Evolutionary conservation across 2,888 invertebrate species (phyloP), one percentile per base, ranked within the genome.

Genomic region (Ormia ochracea): DNA sequence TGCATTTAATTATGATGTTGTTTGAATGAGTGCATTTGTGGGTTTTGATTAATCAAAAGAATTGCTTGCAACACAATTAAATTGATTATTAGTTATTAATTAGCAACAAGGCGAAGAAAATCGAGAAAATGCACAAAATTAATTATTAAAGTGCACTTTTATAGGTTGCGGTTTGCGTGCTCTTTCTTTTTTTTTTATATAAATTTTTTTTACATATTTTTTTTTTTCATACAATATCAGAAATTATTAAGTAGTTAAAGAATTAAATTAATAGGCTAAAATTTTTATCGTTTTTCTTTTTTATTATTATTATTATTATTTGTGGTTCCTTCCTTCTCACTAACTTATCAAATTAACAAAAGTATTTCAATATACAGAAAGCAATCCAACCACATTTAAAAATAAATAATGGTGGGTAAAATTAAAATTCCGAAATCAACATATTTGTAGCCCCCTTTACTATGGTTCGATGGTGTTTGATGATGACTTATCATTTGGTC

Each of bases 1-100:
- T 63, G 66, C 43, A 26, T 36, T 50, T 41, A 56, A 31, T 21
- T 23, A 54, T 56, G 33, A 36, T 66, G 52, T 52, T 54, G 12
- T 61, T 61, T 26, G 45, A 45, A 19, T 23, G 26, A 45, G 61
- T 58, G 63, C 28, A 28, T 36, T 59, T 69, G 45, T 65, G 54
- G 33, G 17, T 45, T 56, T 50, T 74, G 74, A 74, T 61, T 69
- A 72, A 72, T 72, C 73, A 72, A 63, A 75, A 61, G 59, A 33
- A 76, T 78, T 61, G 38, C 43, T 59, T 73, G 28, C 69, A 59
- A 74, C 70, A 61, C 78, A 26, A 73, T 81, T 73, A 81, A 83
- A 83, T 78, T 79, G 81, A 82, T 83, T 82, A 80, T 81, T 72
- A 54, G 59, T 79, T 81, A 82, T 82, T 82, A 81, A 82, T 82